A percentile compares a stretch with the other conserved stretches of the same genome.
These are phyloP conservation scores for Nymphalis c-album DNA, from an alignment of 2,888 invertebrate species.

Conservation along the genomic window DNA sequence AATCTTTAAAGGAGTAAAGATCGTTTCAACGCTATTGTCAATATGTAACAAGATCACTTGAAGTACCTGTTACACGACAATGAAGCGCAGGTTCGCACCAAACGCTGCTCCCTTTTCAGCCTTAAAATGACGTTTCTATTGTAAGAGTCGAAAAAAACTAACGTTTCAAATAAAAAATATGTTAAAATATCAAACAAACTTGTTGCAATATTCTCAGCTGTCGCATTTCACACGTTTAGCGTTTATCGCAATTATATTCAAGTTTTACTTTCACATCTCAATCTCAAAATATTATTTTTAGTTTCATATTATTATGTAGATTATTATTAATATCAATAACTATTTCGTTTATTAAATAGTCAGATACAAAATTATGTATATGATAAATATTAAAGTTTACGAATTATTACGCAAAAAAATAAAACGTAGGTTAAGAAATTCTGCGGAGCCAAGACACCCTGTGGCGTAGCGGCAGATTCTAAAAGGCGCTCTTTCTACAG, in stretches of 20 bases:
- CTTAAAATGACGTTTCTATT: constrained; percentile 29
- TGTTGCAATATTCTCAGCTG: constrained; percentile 25
- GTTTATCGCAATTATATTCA: background rate
- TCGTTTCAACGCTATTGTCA: constrained; percentile 53
- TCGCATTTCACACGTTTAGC: constrained; percentile 29
- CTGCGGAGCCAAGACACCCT: constrained; percentile 69
- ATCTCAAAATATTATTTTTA: background rate
- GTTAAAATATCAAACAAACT: constrained; percentile 13
- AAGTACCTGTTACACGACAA: constrained; percentile 71
- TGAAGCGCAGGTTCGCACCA: constrained; percentile 59
- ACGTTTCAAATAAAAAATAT: constrained; percentile 13
- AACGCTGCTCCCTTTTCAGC: constrained; percentile 52
- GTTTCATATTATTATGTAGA: background rate
- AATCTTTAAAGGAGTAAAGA: constrained; percentile 67
- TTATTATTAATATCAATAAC: background rate
- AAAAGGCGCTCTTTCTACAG: constrained; percentile 61
- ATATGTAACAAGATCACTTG: constrained; percentile 71
- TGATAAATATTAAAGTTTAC: constrained; percentile 32
- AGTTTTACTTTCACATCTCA: background rate
- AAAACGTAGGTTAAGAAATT: constrained; percentile 62
- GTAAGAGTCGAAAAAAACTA: constrained; percentile 16
- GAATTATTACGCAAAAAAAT: constrained; percentile 44
- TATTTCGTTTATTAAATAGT: background rate
- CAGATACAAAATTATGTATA: constrained; percentile 8
- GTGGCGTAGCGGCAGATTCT: constrained; percentile 65